Evolutionary conservation across 2,888 invertebrate genomes (phyloP).

Genomic region (Habrosyne pyritoides): DNA sequence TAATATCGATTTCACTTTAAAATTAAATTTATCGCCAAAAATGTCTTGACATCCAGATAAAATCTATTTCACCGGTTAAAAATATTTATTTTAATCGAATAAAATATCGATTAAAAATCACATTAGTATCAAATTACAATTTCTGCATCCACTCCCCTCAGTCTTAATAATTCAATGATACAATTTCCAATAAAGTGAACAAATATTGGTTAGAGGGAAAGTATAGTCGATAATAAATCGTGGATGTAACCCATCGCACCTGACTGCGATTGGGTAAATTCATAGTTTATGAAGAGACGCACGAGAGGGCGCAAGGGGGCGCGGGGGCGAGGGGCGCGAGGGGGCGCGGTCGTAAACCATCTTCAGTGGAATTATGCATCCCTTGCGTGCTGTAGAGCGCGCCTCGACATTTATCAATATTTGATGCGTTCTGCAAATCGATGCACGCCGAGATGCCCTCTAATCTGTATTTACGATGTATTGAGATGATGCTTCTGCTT

Average conservation of each 20-base stretch:
- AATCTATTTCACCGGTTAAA: not conserved
- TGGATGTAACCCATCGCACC: slow-evolving; percentile 68
- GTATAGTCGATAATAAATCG: slow-evolving; percentile 71
- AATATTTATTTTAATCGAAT: not conserved
- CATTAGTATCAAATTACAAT: not conserved
- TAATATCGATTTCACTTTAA: not conserved
- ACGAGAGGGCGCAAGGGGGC: slow-evolving; percentile 32
- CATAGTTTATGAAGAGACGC: slow-evolving; percentile 73
- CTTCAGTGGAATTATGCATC: slow-evolving; percentile 61
- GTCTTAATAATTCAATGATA: slow-evolving; percentile 65
- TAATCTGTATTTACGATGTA: slow-evolving; percentile 61
- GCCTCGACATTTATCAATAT: slow-evolving; percentile 64
- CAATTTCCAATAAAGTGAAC: slow-evolving; percentile 49
- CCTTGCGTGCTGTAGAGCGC: slow-evolving; percentile 56
- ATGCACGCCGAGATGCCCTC: slow-evolving; percentile 52
- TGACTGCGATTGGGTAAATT: slow-evolving; percentile 75
- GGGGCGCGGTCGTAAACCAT: slow-evolving; percentile 52
- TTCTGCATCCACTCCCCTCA: not conserved
- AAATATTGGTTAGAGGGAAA: slow-evolving; percentile 43
- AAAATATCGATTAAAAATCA: not conserved
- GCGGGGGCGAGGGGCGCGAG: slow-evolving; percentile 33
- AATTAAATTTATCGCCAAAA: not conserved
- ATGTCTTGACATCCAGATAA: not conserved
- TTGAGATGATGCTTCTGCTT: slow-evolving; percentile 16
- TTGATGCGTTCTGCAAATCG: slow-evolving; percentile 73